Conservation (phyloP, 2,888 invertebrate species). For the Parasteatoda lunata region DNA sequence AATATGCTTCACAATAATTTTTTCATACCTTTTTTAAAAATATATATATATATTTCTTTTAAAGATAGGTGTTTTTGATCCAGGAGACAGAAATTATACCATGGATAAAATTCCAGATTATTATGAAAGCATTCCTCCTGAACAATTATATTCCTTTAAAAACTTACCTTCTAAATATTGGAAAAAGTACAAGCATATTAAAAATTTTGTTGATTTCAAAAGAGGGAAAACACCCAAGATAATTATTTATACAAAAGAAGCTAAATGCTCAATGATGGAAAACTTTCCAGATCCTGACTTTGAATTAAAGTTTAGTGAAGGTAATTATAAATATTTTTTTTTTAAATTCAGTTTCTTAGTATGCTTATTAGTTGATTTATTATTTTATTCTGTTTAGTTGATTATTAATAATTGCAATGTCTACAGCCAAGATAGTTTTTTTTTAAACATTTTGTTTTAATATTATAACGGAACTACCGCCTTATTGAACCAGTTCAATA, state of each 20-base stretch:
- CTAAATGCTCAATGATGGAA: slow-evolving; percentile 95
- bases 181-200: slow-evolving; percentile 93
- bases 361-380: too few species aligned
- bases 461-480: too few species aligned
- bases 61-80: slow-evolving; percentile 29
- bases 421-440: too few species aligned
- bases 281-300: slow-evolving; percentile 85
- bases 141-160: slow-evolving; percentile 82
- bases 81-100: neutral
- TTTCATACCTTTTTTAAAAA: too few species aligned
- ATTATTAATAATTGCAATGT: too few species aligned
- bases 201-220: slow-evolving; percentile 90
- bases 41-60: too few species aligned
- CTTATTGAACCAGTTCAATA: too few species aligned
- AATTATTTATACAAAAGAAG: slow-evolving; percentile 86
- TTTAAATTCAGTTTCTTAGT: too few species aligned
- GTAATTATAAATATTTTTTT: slow-evolving; percentile 24
- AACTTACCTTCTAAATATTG: slow-evolving; percentile 90
- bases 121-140: neutral
- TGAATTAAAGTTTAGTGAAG: slow-evolving; percentile 77
- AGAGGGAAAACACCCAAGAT: slow-evolving; percentile 95
- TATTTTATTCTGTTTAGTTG: too few species aligned
- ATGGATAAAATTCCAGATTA: slow-evolving; percentile 3
- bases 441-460: too few species aligned
- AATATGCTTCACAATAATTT: too few species aligned